Evolutionary conservation across 1,140 invertebrate genomes (phyloP), one percentile per base, ranked within the genome.

Genomic region (Physella acuta): DNA sequence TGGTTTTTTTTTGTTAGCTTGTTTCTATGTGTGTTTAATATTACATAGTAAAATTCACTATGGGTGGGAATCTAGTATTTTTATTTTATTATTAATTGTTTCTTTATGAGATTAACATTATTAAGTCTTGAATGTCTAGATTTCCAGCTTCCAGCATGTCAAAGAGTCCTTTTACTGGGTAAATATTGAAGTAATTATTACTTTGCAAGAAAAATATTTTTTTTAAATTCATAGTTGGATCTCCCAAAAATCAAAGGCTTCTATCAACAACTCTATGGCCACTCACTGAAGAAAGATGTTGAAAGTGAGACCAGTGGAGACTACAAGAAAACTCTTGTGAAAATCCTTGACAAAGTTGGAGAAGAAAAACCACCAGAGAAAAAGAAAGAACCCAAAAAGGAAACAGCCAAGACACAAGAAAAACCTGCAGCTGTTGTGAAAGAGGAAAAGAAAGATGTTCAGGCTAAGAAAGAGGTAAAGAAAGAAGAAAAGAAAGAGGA

Each of bases 231-330:
- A 20, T 67, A 82, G 81, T 76, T 78, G 71, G 84, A 86, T 68
- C 67, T 86, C 28, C 75, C 68, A 3, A 68, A 78, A 24, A 81
- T 86, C 53, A 82, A 82, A 69, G 69, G 60, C 17, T 75, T 76
- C 61, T 85, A 77, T 68, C 53, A 76, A 62, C 60, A 78, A 53
- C 68, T 75, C 8, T 81, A 78, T 71, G 71, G 72, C 20, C 79
- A 81, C 67, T 72, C 74, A 4, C 71, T 85, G 31, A 55, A 58
- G 5, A 71, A 77, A 4, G 68, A 73, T 34, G 77, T 84, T 30
- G 72, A 81, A 36, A 67, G 68, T 8, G 82, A 84, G n/a, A 78
- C 70, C 39, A 76, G 71, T 61, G 82, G 81, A 4, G 76, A 82
- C 70, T 82, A 80, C 68, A 79, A 74, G 64, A 74, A 79, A 60